Conservation (phyloP, 2,888 invertebrate genomes). For the Platycheirus rosarum region DNA sequence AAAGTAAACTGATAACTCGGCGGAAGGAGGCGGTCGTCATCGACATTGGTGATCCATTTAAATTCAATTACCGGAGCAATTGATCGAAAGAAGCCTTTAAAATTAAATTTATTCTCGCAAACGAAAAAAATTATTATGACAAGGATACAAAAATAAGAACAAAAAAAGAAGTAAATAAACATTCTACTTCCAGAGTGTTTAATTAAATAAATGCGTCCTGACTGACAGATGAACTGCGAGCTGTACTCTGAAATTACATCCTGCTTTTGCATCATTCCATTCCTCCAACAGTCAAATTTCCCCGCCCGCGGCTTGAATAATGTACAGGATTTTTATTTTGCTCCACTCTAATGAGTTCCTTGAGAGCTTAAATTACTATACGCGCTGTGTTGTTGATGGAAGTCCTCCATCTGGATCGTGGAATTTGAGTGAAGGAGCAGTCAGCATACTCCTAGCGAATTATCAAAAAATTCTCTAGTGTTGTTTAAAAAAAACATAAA, state of each 20-base stretch:
- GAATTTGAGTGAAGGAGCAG: conserved; percentile 17
- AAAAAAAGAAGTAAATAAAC: conserved; percentile 13
- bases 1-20: conserved; percentile 1
- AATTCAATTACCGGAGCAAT: conserved; percentile 61
- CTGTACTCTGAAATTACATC: conserved; percentile 40
- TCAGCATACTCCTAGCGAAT: conserved; percentile 7
- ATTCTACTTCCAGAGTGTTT: conserved; percentile 43
- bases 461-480: conserved; percentile 25
- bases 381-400: conserved; percentile 18
- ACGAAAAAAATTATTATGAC: not conserved
- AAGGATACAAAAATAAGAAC: not conserved
- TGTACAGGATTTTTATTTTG: conserved; percentile 33
- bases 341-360: conserved; percentile 48
- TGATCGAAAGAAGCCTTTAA: conserved; percentile 60
- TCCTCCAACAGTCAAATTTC: not conserved
- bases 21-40: not conserved
- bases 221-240: conserved; percentile 57
- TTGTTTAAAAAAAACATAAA: conserved; percentile 34
- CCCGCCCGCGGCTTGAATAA: conserved; percentile 17
- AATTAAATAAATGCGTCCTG: conserved; percentile 61
- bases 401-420: conserved; percentile 7
- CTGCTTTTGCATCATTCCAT: conserved; percentile 1
- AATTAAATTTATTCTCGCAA: conserved; percentile 48
- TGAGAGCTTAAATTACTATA: conserved; percentile 38
- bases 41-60: conserved; percentile 56